These are phyloP conservation scores for Diaperis boleti DNA, from an alignment of 2,888 invertebrate genomes.

Conservation along the genomic window DNA sequence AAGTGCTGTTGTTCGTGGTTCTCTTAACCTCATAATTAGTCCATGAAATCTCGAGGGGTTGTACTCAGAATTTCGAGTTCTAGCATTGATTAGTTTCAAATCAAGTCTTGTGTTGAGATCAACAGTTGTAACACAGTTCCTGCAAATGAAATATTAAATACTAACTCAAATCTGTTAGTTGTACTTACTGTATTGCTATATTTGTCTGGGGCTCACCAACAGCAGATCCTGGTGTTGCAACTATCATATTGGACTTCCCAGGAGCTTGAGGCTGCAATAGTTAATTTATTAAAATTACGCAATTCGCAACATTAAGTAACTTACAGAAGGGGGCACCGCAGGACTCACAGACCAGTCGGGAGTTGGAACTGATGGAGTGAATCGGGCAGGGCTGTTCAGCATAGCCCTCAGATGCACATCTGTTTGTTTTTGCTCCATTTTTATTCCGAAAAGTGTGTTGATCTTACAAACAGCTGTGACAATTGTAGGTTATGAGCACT, in stretches of 20 bases:
- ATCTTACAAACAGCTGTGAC: constrained; percentile 2
- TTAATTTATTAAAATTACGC: not conserved
- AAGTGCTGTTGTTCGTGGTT: constrained; percentile 80
- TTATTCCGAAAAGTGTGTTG: constrained; percentile 2
- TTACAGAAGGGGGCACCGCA: constrained; percentile 40
- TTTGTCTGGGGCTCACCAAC: constrained; percentile 70
- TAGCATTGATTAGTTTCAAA: constrained; percentile 80
- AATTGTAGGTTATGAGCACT: constrained; percentile 26
- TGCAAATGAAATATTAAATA: constrained; percentile 57
- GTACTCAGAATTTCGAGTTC: constrained; percentile 86
- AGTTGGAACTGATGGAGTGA: constrained; percentile 63
- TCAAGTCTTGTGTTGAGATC: constrained; percentile 80
- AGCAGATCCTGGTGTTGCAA: constrained; percentile 60
- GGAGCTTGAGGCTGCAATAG: constrained; percentile 35
- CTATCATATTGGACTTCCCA: constrained; percentile 51
- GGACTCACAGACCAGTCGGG: constrained; percentile 62
- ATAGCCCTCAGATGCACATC: constrained; percentile 63
- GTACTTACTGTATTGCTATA: constrained; percentile 65
- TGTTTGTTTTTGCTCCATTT: constrained; percentile 42
- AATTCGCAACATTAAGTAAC: not conserved
- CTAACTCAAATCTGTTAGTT: not conserved
- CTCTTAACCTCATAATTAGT: constrained; percentile 84
- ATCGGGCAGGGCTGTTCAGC: constrained; percentile 63
- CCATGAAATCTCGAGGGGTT: constrained; percentile 86
- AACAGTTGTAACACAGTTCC: constrained; percentile 86